Base-by-base conservation (phyloP, 2,888 invertebrate genomes). In the Volucella zonaria region DNA sequence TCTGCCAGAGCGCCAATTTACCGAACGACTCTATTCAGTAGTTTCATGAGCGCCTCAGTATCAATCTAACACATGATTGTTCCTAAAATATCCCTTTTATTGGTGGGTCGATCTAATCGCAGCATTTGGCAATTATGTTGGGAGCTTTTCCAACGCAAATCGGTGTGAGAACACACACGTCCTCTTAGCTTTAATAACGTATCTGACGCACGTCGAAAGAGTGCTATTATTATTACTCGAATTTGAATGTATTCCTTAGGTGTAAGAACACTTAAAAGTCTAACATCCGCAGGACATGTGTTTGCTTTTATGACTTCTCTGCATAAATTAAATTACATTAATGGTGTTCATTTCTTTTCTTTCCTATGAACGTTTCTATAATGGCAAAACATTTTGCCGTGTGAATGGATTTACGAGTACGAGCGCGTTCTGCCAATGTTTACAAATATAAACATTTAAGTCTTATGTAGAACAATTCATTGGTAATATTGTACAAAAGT, bases 231-330 rank as follows among this genome's bases (percentile, higher is more conserved):
- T 67, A 31, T 31, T 6, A 31, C 31, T 31, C 6, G 31, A 31
- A 6, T 31, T 31, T 31, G 31, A 31, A 31, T 56, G 38, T 56
- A 38, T 56, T 56, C n/a, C 31, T 56, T 56, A 31, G 31, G 14
- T 31, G n/a, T 67, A 15, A 31, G 67, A 54, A 54, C 42, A 67
- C 54, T 54, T 56, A 56, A 43, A 15, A 14, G 11, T 9, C 11
- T 47, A 47, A 54, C 47, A 68, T 56, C 38, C 68, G 56, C 68
- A 68, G 68, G 68, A 68, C 68, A 45, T 68, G 68, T 47, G 38
- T 54, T 67, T 42, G 31, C 6, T 47, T 56, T 68, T 56, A 68
- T 68, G 45, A 45, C 42, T 43, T 58, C 15, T 0, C 31, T 43
- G 54, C 31, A 54, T 67, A 67, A 67, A 54, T 67, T 43, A 58